Evolutionary conservation across 2,797 vertebrate species (phyloP).

Genomic region (Peromyscus melanophrys): DNA sequence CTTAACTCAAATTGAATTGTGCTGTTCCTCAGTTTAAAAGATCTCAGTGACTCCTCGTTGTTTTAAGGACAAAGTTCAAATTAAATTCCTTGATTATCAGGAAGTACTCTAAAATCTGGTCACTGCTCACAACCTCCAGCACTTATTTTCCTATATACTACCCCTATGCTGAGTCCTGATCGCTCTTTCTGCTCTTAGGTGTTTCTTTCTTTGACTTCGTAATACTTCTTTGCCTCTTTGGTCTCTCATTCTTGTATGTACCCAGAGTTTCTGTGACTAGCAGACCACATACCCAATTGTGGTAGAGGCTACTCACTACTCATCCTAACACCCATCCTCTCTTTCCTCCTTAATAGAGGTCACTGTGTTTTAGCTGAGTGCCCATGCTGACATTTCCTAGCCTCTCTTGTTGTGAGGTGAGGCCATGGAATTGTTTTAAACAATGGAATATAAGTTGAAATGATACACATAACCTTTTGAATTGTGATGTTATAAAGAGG

Average conservation of each 20-base stretch:
- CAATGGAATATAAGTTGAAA: constrained; percentile 31
- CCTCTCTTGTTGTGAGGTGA: neutral
- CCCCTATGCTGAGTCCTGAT: neutral
- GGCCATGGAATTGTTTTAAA: constrained; percentile 19
- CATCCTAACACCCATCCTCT: neutral
- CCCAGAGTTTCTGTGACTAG: neutral
- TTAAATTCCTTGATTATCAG: constrained; percentile 26
- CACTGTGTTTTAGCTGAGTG: constrained; percentile 13
- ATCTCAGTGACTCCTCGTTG: constrained; percentile 3
- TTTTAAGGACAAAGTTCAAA: constrained; percentile 13
- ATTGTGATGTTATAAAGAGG: neutral
- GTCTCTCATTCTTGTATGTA: neutral
- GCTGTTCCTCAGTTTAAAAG: constrained; percentile 24
- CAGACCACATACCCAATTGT: neutral
- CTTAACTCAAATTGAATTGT: constrained; percentile 55
- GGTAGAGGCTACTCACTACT: neutral
- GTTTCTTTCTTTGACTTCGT: neutral
- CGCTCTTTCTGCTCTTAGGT: neutral
- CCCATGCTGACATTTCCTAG: neutral
- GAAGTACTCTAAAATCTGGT: neutral
- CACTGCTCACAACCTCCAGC: constrained; percentile 37
- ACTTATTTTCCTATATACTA: neutral
- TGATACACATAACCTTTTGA: neutral
- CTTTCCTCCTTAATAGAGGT: constrained; percentile 32
- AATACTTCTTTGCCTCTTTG: neutral